Percentiles rank a stretch among this genome's conserved stretches.
phyloP scores from a whole-genome alignment of 2,113 vertebrate species.

The Numenius arquata region DNA sequence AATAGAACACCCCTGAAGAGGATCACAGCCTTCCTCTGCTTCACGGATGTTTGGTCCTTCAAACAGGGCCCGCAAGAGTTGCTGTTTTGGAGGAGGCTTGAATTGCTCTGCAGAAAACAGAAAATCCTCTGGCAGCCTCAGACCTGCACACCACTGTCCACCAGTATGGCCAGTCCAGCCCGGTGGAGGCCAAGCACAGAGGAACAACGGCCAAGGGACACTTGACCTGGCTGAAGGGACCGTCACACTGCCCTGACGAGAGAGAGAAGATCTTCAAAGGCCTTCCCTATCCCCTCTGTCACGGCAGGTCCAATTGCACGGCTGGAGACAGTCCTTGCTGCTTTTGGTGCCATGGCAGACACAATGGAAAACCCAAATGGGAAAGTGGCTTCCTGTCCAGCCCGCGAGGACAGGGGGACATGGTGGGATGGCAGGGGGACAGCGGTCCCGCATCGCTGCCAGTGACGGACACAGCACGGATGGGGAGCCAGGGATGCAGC shows the following conservation, averaged over 20 bases:
- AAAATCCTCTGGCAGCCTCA: background rate
- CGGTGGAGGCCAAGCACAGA: background rate
- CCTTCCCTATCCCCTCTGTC: background rate
- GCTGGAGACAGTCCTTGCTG: background rate
- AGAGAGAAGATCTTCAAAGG: background rate
- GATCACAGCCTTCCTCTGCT: background rate
- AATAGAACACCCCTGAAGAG: background rate
- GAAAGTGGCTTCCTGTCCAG: background rate
- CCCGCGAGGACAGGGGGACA: background rate
- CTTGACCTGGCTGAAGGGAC: accelerated
- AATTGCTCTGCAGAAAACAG: background rate
- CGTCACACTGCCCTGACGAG: background rate
- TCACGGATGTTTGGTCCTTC: background rate
- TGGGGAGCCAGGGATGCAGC: background rate
- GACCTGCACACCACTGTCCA: background rate
- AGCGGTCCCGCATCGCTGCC: accelerated
- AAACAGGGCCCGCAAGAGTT: background rate
- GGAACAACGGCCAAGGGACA: background rate
- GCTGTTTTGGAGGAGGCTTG: background rate
- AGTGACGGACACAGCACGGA: accelerated
- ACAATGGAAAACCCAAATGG: background rate
- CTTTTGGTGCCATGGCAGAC: background rate
- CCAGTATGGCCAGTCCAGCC: background rate
- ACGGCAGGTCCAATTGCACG: background rate
- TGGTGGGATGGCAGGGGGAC: background rate